These are phyloP conservation scores for Ceryle rudis DNA, from an alignment of 2,797 vertebrate species.

Conservation along the genomic window DNA sequence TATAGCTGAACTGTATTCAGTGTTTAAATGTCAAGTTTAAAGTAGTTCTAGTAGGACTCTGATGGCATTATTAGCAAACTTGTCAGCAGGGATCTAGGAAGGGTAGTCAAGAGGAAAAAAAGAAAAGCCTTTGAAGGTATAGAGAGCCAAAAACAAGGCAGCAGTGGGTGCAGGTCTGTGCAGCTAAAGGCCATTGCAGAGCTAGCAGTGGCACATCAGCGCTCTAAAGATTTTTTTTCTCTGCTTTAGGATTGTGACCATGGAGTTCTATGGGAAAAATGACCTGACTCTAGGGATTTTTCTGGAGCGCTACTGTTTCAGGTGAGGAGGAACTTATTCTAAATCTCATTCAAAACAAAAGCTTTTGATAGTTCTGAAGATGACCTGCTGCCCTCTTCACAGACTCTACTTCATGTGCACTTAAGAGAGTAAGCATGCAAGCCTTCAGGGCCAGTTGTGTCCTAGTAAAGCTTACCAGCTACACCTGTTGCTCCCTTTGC, in stretches of 20 bases:
- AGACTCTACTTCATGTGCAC: neutral
- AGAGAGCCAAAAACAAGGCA: neutral
- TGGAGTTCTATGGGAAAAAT: constrained; percentile 99
- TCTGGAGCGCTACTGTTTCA: constrained; percentile 97
- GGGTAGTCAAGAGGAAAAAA: neutral
- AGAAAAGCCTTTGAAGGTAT: neutral
- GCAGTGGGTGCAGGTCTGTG: neutral
- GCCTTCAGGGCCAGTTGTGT: neutral
- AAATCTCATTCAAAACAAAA: neutral
- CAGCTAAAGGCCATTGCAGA: neutral
- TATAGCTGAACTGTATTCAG: neutral
- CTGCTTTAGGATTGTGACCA: constrained; percentile 93
- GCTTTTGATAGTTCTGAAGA: neutral
- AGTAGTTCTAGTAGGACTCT: neutral
- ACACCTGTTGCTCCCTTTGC: neutral
- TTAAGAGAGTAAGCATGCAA: neutral
- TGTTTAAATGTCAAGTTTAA: neutral
- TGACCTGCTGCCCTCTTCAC: neutral
- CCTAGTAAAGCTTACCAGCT: neutral
- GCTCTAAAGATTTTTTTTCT: constrained; percentile 3
- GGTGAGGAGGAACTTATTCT: constrained; percentile 78
- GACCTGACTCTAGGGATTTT: constrained; percentile 96
- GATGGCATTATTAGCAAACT: neutral
- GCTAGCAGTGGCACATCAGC: neutral
- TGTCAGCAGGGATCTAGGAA: neutral